phyloP scores from a whole-genome alignment of 2,113 vertebrate genomes.

The Sturnus vulgaris region DNA sequence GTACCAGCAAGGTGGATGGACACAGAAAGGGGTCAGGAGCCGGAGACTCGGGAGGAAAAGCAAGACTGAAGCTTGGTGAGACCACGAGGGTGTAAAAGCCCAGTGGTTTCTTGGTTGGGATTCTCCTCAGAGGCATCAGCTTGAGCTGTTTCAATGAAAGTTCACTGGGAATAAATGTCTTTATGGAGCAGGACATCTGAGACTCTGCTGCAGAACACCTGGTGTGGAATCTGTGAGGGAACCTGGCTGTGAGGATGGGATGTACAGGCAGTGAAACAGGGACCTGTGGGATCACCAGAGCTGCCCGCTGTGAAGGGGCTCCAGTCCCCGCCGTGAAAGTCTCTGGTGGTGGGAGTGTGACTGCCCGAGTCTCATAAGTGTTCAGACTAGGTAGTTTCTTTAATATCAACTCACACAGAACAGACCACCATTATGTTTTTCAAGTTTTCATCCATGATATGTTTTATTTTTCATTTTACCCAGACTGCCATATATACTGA shows the following conservation, averaged over 20 bases:
- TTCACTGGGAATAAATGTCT: neutral
- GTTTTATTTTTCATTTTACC: neutral
- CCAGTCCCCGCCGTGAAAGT: rapidly evolving
- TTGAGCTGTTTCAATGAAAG: neutral
- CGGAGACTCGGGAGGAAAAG: rapidly evolving
- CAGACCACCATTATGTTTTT: neutral
- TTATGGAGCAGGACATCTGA: neutral
- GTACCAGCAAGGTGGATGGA: rapidly evolving
- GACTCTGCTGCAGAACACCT: rapidly evolving
- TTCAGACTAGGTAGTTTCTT: neutral
- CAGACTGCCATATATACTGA: neutral
- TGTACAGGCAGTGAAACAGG: neutral
- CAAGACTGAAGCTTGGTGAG: neutral
- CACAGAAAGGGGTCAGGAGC: neutral
- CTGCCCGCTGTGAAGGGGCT: neutral
- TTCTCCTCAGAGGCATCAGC: neutral
- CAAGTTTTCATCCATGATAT: neutral
- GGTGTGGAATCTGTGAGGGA: neutral
- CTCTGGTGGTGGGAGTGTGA: neutral
- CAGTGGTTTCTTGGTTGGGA: neutral
- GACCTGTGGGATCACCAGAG: rapidly evolving
- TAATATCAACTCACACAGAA: neutral
- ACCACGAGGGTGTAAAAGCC: neutral
- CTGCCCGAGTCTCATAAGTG: neutral
- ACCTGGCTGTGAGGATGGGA: neutral